Conservation (phyloP, 2,113 vertebrate genomes). For the Passer domesticus region DNA sequence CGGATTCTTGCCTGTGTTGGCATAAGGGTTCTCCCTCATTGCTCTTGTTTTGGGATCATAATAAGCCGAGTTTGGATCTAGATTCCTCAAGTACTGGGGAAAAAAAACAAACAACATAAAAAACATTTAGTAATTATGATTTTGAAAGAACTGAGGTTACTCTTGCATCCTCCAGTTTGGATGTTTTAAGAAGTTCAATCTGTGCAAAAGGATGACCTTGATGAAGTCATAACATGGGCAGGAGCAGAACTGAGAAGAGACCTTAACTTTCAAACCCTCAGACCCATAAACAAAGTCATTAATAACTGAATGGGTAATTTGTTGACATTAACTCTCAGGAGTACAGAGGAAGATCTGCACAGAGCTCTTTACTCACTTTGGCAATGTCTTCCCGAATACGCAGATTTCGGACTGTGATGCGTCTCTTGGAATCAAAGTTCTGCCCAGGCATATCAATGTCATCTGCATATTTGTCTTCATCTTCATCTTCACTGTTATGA, state of each 20-base stretch:
- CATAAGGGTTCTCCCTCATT: constrained; percentile 97
- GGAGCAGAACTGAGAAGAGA: background rate
- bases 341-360: background rate
- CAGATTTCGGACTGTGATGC: constrained; percentile 95
- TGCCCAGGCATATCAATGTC: constrained; percentile 99
- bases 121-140: background rate
- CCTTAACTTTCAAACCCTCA: background rate
- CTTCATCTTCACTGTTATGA: constrained; percentile 95
- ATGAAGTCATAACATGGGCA: background rate
- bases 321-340: background rate
- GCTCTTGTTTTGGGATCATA: constrained; percentile 98
- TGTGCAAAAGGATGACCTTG: background rate
- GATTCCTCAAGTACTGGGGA: constrained; percentile 90
- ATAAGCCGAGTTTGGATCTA: constrained; percentile 98
- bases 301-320: fast-evolving
- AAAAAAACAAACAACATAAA: background rate
- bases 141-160: background rate
- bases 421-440: constrained; percentile 98
- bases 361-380: constrained; percentile 80
- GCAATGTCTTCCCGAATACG: constrained; percentile 97
- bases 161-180: background rate
- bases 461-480: constrained; percentile 98
- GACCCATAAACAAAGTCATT: background rate
- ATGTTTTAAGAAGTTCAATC: background rate
- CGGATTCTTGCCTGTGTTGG: constrained; percentile 92